Conservation (phyloP, 1,140 invertebrate species). For the Chrysoperla carnea region DNA sequence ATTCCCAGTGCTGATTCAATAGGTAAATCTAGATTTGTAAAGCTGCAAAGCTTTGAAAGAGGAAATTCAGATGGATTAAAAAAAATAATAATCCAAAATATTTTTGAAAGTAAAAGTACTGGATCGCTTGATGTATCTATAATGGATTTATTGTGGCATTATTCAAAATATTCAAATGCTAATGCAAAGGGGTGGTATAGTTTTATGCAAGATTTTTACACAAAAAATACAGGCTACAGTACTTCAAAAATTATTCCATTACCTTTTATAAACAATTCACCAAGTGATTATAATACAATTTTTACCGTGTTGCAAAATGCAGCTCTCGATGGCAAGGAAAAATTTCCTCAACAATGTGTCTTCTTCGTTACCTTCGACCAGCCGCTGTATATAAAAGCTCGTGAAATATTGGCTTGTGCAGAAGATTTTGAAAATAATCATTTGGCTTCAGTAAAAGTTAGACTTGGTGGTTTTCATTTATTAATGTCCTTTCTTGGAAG, state of each 20-base stretch:
- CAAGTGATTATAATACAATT: slow-evolving; percentile 8
- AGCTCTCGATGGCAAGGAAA: slow-evolving; percentile 2
- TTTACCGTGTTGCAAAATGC: slow-evolving; percentile 5
- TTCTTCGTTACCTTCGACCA: slow-evolving; percentile 21
- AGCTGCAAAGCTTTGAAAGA: not conserved
- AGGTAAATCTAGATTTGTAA: not conserved
- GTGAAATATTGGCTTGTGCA: too few species aligned
- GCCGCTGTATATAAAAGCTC: slow-evolving; percentile 16
- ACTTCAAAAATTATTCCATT: slow-evolving; percentile 6
- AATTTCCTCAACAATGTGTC: slow-evolving; percentile 9
- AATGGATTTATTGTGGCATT: slow-evolving; percentile 16
- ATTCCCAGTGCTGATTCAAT: not conserved
- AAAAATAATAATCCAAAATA: slow-evolving; percentile 5
- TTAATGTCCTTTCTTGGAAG: slow-evolving; percentile 21
- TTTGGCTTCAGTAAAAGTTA: slow-evolving; percentile 3
- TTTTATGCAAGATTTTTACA: slow-evolving; percentile 11
- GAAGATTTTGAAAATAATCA: too few species aligned
- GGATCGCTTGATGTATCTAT: not conserved
- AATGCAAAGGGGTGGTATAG: slow-evolving; percentile 16
- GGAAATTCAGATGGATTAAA: not conserved
- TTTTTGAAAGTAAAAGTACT: slow-evolving; percentile 2
- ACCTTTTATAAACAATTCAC: slow-evolving; percentile 8
- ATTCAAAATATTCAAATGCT: slow-evolving; percentile 12
- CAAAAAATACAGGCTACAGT: slow-evolving; percentile 6
- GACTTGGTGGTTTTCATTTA: slow-evolving; percentile 17